These are phyloP conservation scores for Beris morrisii DNA, from an alignment of 2,888 invertebrate species.

Conservation along the genomic window DNA sequence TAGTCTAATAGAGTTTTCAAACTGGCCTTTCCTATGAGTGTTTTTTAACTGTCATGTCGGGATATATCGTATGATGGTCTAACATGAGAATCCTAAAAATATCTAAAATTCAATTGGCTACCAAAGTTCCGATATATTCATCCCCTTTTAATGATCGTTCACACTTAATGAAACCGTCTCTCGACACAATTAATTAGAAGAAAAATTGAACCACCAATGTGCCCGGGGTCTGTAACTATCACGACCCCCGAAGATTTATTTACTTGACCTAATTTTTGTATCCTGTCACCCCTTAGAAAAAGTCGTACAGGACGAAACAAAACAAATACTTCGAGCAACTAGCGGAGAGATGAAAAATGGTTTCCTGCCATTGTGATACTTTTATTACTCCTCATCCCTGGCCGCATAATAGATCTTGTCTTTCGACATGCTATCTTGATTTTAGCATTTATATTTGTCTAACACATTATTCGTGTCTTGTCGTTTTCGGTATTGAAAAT, in stretches of 20 bases:
- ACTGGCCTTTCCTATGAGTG: too few species aligned
- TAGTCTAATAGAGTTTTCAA: too few species aligned
- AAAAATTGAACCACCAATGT: constrained; percentile 25
- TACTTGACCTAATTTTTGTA: constrained; percentile 42
- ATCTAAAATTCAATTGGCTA: too few species aligned
- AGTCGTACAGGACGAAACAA: constrained; percentile 9
- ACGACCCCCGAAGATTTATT: constrained; percentile 40
- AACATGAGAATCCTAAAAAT: too few species aligned
- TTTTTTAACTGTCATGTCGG: too few species aligned
- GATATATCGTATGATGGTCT: too few species aligned
- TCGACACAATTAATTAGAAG: constrained; percentile 42
- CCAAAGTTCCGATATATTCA: background rate
- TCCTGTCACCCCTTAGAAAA: background rate
- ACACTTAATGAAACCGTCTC: constrained; percentile 37
- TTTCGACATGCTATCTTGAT: constrained; percentile 37
- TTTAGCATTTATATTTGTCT: constrained; percentile 36
- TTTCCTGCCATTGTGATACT: constrained; percentile 36
- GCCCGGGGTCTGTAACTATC: constrained; percentile 4
- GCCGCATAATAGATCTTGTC: constrained; percentile 35
- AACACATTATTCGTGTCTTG: constrained; percentile 24
- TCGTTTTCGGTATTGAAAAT: constrained; percentile 19
- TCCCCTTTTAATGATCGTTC: constrained; percentile 15
- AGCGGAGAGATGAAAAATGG: constrained; percentile 33
- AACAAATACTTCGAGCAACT: constrained; percentile 17
- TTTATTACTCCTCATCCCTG: constrained; percentile 19